Conservation (phyloP, 2,113 vertebrate genomes). For the Trochalopteron elliotii region DNA sequence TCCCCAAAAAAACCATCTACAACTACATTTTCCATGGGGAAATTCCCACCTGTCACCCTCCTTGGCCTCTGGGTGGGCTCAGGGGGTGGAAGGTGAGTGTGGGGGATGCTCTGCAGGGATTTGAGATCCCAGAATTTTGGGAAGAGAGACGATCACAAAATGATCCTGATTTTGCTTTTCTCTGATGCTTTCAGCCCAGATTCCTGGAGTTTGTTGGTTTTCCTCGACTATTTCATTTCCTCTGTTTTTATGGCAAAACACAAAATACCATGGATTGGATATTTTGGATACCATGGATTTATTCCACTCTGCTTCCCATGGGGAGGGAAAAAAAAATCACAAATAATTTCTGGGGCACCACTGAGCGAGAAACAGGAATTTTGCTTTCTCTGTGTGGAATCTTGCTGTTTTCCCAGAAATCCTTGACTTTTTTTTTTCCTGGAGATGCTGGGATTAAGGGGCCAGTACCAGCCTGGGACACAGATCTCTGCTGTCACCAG, state of each 20-base stretch:
- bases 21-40: neutral
- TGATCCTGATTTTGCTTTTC: rapidly evolving
- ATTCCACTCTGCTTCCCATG: rapidly evolving
- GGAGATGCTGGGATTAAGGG: neutral
- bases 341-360: neutral
- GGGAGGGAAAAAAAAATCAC: neutral
- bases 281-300: rapidly evolving
- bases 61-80: rapidly evolving
- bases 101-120: rapidly evolving
- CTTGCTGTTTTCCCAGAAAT: neutral
- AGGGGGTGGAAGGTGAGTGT: neutral
- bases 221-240: rapidly evolving
- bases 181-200: neutral
- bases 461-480: neutral
- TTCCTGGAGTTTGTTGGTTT: neutral
- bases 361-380: rapidly evolving
- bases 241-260: neutral
- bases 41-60: neutral
- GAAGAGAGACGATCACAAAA: neutral
- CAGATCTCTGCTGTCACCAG: neutral
- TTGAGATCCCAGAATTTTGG: rapidly evolving
- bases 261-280: too few relatives aligned
- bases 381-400: rapidly evolving
- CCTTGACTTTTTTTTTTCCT: rapidly evolving
- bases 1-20: rapidly evolving